These are phyloP conservation scores for Catostomus latipinnis DNA, from an alignment of 2,797 vertebrate genomes.

Conservation along the genomic window DNA sequence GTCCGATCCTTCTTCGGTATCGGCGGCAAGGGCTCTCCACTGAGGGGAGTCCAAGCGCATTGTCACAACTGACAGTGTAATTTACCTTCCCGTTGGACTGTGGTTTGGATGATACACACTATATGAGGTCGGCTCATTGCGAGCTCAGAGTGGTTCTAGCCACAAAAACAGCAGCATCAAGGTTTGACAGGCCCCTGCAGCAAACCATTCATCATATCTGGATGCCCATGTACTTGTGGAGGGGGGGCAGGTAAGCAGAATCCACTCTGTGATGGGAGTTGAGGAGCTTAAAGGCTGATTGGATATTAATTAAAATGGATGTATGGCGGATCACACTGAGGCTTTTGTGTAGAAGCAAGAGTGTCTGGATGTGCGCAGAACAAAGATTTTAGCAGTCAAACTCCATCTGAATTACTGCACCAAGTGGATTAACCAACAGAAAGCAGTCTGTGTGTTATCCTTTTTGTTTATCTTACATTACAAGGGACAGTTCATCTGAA, in stretches of 20 bases:
- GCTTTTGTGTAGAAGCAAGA: conserved; percentile 4
- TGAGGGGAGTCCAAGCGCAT: conserved; percentile 44
- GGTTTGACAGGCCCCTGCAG: conserved; percentile 44
- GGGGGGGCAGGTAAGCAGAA: conserved; percentile 38
- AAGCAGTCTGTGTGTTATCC: too few relatives aligned
- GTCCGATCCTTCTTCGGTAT: conserved; percentile 53
- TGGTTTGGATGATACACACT: conserved; percentile 41
- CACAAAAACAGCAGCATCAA: conserved; percentile 16
- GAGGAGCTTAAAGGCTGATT: conserved; percentile 50
- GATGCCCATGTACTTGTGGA: conserved; percentile 26
- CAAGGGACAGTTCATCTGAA: too few relatives aligned
- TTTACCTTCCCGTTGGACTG: conserved; percentile 56
- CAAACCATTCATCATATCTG: conserved; percentile 57
- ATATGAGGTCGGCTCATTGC: conserved; percentile 29
- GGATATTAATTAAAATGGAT: conserved; percentile 56
- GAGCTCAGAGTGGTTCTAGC: conserved; percentile 35
- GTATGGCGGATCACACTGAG: conserved; percentile 7
- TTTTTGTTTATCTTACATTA: too few relatives aligned
- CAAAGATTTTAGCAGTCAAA: background rate
- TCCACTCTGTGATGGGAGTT: conserved; percentile 28
- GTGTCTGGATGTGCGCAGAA: background rate
- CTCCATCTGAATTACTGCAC: background rate
- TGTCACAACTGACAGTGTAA: conserved; percentile 61
- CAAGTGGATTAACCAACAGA: background rate
- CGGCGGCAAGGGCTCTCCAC: conserved; percentile 40